phyloP scores from a whole-genome alignment of 2,113 vertebrate species.

The Gopherus flavomarginatus region DNA sequence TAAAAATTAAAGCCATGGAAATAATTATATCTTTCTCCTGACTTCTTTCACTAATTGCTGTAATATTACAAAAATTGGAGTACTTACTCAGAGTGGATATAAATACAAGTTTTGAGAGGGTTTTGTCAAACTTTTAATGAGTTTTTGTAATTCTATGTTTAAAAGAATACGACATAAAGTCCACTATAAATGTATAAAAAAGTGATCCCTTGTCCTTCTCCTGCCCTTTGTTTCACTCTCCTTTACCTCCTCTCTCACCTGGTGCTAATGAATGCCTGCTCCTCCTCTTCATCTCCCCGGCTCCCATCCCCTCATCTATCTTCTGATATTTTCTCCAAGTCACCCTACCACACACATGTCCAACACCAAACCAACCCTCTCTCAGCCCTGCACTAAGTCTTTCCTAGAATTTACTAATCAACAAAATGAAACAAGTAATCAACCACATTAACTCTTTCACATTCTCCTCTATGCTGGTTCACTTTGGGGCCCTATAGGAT shows the following conservation, averaged over 20 bases:
- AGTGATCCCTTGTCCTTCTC: background rate
- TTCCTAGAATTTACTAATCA: background rate
- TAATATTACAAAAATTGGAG: background rate
- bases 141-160: background rate
- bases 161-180: background rate
- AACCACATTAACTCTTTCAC: background rate
- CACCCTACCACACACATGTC: background rate
- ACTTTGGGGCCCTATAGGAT: background rate
- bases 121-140: background rate
- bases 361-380: background rate
- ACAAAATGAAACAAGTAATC: background rate
- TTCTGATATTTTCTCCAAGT: background rate
- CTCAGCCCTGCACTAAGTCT: background rate
- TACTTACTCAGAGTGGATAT: background rate
- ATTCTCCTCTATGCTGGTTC: background rate
- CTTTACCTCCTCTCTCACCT: background rate
- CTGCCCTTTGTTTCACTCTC: background rate
- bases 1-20: conserved; percentile 5
- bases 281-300: background rate
- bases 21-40: background rate
- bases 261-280: background rate
- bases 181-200: background rate
- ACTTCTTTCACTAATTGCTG: background rate
- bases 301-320: background rate
- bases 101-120: background rate